Base-by-base conservation (phyloP, 2,888 invertebrate genomes). In the Aproaerema taeniolella region DNA sequence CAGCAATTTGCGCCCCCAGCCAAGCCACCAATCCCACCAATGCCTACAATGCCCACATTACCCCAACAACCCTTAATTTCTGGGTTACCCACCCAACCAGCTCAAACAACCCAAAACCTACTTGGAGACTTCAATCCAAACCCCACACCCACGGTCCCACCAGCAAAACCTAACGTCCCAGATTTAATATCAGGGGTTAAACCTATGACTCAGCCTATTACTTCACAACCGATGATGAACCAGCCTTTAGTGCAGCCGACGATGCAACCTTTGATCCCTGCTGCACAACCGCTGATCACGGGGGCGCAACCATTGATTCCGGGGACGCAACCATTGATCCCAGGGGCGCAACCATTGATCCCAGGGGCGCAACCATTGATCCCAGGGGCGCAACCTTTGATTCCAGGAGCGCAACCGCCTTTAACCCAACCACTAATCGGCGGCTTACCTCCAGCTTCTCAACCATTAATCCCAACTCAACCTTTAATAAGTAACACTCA, bases 121-220 rank as follows among this genome's bases (percentile, higher is more conserved):
- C 20, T 37, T 3, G 37, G 37, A 4, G 37, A 37, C 14, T 37
- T 37, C 20, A 40, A 25, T 31, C 35, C 35, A 15, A 9, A 3
- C 8, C 4, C 14, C 6, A 5, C 13, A 2, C 56, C 67, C 0
- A 5, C 57, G 10, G 43, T 59, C 0, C 63, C 63, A 0, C 63
- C 70, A 1, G 28, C 62, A 0, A 70, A 67, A 49, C 67, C 74
- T 1, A 9, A 61, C 0, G 67, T 82, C 0, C 82, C 83, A 0
- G 82, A 85, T 51, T 47, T 82, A 2, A 82, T 81, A 26, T 77
- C 86, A 1, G 78, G 72, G 0, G 75, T 79, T 0, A 78, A 80
- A 52, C 73, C 65, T 26, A 10, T 35, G n/a, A 15, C 37, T 5
- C 37, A 37, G 9, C 37, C 37, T 17, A 17, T 37, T 2, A 37